Evolutionary conservation across 2,113 vertebrate genomes (phyloP).

Genomic region (Sula dactylatra): DNA sequence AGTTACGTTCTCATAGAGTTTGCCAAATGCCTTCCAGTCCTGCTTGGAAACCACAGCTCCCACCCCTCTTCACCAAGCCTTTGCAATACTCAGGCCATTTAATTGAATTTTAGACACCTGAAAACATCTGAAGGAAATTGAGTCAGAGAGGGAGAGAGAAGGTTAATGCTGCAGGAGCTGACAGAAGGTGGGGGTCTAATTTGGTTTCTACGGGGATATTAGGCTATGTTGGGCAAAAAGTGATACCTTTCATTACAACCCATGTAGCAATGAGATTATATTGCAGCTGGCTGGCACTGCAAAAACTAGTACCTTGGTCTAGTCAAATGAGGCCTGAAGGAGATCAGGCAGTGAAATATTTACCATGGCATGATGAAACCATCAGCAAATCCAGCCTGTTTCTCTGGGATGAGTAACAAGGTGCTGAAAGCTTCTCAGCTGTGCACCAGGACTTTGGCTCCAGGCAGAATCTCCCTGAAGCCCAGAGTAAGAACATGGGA

Average conservation of each 20-base stretch:
- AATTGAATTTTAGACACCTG: background rate
- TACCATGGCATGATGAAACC: constrained; percentile 14
- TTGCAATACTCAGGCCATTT: background rate
- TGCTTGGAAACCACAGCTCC: background rate
- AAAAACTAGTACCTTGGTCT: background rate
- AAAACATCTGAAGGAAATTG: background rate
- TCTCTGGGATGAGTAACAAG: background rate
- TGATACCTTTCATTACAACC: background rate
- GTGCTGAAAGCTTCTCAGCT: constrained; percentile 1
- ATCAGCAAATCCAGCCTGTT: background rate
- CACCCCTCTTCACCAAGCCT: background rate
- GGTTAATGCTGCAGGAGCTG: background rate
- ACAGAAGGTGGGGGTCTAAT: background rate
- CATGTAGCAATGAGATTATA: background rate
- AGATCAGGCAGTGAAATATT: constrained; percentile 41
- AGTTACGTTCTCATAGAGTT: background rate
- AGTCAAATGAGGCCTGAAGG: background rate
- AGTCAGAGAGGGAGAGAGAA: background rate
- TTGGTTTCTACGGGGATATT: background rate
- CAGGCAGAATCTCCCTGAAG: background rate
- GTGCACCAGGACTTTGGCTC: background rate
- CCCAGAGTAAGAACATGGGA: background rate
- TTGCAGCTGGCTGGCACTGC: background rate
- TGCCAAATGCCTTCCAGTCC: background rate
- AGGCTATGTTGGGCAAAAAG: background rate